Percentiles rank a stretch among this genome's conserved stretches.
phyloP scores from a whole-genome alignment of 1,140 invertebrate species.

The Drosophila tsacasi region DNA sequence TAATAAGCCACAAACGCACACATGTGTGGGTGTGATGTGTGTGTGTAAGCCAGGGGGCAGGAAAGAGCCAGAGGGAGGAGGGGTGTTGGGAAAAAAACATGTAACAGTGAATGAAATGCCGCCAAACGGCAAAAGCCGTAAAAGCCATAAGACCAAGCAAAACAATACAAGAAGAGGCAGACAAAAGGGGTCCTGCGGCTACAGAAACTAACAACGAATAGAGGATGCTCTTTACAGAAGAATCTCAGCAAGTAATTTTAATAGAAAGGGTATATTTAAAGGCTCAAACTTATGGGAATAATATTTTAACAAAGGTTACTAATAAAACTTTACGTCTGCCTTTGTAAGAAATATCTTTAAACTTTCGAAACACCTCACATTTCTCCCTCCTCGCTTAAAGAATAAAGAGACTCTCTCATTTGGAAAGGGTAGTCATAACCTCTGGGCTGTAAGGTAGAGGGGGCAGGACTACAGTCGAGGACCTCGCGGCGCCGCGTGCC shows the following conservation, averaged over 20 bases:
- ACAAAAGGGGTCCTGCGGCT: constrained; percentile 21
- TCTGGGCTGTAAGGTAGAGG: no score
- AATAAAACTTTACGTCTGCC: no score
- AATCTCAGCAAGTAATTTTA: background rate
- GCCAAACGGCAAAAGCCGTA: constrained; percentile 38
- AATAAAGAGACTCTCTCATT: background rate
- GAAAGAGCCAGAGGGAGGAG: background rate
- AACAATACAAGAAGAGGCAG: constrained; percentile 30
- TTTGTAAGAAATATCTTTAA: background rate
- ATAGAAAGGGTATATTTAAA: no score
- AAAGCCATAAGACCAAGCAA: constrained; percentile 46
- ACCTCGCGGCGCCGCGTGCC: constrained; percentile 56
- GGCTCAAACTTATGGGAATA: no score
- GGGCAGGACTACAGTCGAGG: constrained; percentile 9
- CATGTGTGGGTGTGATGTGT: constrained; percentile 8
- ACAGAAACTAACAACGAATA: constrained; percentile 1
- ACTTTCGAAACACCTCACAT: background rate
- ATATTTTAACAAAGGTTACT: no score
- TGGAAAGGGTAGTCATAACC: background rate
- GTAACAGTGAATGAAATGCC: constrained; percentile 49
- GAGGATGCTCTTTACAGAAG: background rate
- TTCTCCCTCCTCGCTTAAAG: background rate
- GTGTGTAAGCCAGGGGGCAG: background rate
- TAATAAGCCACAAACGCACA: constrained; percentile 55
- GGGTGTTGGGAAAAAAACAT: constrained; percentile 27